Base-by-base conservation (phyloP, 2,888 invertebrate genomes). In the Tachystola acroxantha region DNA sequence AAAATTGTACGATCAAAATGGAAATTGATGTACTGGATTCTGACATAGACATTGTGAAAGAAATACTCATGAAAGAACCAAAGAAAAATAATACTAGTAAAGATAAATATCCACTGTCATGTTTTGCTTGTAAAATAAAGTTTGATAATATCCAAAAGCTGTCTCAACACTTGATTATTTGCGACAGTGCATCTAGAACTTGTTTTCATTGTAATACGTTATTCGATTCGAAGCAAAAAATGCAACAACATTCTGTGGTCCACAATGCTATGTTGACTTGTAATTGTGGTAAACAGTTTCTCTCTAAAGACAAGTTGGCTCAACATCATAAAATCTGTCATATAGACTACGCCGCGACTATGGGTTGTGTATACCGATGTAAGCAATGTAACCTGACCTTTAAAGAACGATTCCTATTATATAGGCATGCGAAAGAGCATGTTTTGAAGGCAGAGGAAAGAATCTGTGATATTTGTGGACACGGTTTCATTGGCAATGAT, bases 21-120 rank as follows among this genome's bases (percentile, higher is more conserved):
- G 78, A 86, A 32, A 72, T 73, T 34, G 85, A 87, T 43, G 64
- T 78, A 1, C 43, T 81, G 34, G 85, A 86, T 43, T 76, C 81
- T 0, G 85, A 86, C 39, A 56, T 68, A 7, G 76, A 76, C 42
- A 65, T 79, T 34, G 75, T 77, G 0, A 79, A 82, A 52, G 77
- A 77, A 30, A 47, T 86, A 24, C 45, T 78, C 7, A 53, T 59
- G 39, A 84, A 79, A 1, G 71, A 73, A 25, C 58, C 67, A 24
- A 79, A 67, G 47, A 50, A 40, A 19, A 65, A 58, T 41, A 39
- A 20, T 1, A 39, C 5, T 35, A 32, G 25, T 2, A 60, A 48
- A 26, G 66, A 72, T 2, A 65, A 64, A 42, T 55, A 53, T 32
- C 47, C 52, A 10, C 59, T 60, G 6, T 48, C 57, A 24, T 88